Evolutionary conservation across 2,797 vertebrate species (phyloP).

Genomic region (Anguilla obscura): DNA sequence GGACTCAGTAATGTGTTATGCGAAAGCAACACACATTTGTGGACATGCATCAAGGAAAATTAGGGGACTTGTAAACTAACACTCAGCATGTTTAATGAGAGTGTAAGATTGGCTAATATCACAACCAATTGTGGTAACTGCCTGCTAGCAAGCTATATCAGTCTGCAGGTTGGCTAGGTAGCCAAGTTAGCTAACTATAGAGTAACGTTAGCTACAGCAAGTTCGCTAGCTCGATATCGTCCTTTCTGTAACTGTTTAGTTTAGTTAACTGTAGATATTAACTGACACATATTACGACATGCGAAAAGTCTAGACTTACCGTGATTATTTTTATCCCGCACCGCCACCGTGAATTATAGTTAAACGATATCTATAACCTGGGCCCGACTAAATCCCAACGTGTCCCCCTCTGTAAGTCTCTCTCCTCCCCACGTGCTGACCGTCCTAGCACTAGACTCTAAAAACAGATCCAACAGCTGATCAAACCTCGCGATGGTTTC

Average conservation of each 20-base stretch:
- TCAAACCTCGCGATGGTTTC: constrained; percentile 70
- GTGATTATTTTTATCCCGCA: constrained; percentile 56
- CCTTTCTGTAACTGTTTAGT: background rate
- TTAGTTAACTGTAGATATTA: background rate
- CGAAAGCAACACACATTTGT: background rate
- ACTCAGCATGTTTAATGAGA: background rate
- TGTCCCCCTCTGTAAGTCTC: constrained; percentile 49
- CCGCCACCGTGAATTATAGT: constrained; percentile 63
- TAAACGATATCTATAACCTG: constrained; percentile 44
- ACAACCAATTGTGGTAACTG: background rate
- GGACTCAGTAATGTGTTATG: background rate
- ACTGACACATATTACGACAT: background rate
- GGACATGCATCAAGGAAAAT: background rate
- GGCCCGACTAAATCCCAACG: constrained; percentile 51
- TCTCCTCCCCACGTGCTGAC: constrained; percentile 78
- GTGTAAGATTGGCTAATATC: background rate
- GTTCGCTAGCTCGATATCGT: constrained; percentile 19
- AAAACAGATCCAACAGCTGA: constrained; percentile 75
- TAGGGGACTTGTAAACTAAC: background rate
- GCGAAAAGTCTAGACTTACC: constrained; percentile 60
- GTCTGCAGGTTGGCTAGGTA: constrained; percentile 34
- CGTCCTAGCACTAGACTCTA: constrained; percentile 62
- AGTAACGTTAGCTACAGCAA: background rate
- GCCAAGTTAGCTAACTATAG: constrained; percentile 1
- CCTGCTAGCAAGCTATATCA: constrained; percentile 1